Evolutionary conservation across 2,888 invertebrate species (phyloP), one percentile per base, ranked within the genome.

Genomic region (Amiota mariae): DNA sequence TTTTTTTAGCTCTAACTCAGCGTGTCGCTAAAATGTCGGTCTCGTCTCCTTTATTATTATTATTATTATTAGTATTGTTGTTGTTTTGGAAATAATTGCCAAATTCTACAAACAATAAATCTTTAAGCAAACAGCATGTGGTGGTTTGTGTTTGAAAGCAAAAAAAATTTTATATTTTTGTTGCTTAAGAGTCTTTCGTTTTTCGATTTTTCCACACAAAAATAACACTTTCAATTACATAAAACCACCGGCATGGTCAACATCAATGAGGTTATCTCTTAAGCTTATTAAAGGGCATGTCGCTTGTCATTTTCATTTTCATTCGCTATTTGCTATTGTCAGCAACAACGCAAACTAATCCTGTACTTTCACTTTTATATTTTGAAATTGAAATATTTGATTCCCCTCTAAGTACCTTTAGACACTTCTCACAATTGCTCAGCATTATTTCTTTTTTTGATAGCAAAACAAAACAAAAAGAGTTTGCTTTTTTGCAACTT

Each of bases 401-500:
- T 51, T 51, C n/a, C 54, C n/a, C n/a, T 4, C 2, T 11, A 13
- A 11, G n/a, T 51, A 51, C n/a, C 51, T 51, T 51, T 51, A n/a
- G n/a, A 51, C 12, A 51, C 54, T n/a, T 12, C n/a, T 18, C 36
- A 36, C 59, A 59, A 59, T 36, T 6, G 36, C 36, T 36, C 36
- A 36, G 36, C 36, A 36, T 36, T 36, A 36, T 36, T 36, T 36
- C 6, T 36, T 54, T 54, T 54, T 54, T 54, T 24, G n/a, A n/a
- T n/a, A n/a, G n/a, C n/a, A n/a, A n/a, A n/a, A n/a, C n/a, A n/a
- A n/a, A n/a, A n/a, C n/a, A n/a, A n/a, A n/a, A n/a, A n/a, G n/a
- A n/a, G n/a, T n/a, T n/a, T n/a, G n/a, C n/a, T 24, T 73, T 78
- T 75, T 61, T 70, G 61, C 80, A 72, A 75, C 75, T 70, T 70